Base-by-base conservation (phyloP, 1,140 invertebrate species). In the Venturia canescens region DNA sequence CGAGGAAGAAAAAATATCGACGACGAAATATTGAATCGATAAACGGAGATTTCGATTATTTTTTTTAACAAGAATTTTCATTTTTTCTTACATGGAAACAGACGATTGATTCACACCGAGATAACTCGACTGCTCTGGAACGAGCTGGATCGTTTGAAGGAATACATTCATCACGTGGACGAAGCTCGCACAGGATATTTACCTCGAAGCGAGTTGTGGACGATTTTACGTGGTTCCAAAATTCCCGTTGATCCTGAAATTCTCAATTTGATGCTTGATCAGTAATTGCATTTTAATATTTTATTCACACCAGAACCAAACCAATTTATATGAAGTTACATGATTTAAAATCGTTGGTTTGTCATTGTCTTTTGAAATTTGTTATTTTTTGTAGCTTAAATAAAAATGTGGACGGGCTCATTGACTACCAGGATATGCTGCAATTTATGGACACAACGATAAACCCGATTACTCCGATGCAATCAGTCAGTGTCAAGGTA, bases 51-150 rank as follows among this genome's bases (percentile, higher is more conserved):
- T n/a, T n/a, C n/a, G n/a, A n/a, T n/a, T n/a, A n/a, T n/a, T n/a
- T n/a, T n/a, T n/a, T n/a, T n/a, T n/a, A n/a, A n/a, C n/a, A n/a
- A n/a, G n/a, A n/a, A n/a, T n/a, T n/a, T n/a, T n/a, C n/a, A n/a
- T 70, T 26, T 15, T 48, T 44, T 44, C 5, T 44, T n/a, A n/a
- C n/a, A n/a, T n/a, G n/a, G n/a, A n/a, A n/a, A 76, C 80, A 93
- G 93, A 79, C 87, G 91, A 70, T 87, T 96, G n/a, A 94, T 95
- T 1, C 95, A 96, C 69, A 93, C 94, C 44, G 94, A 95, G 80
- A 82, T 97, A 31, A 93, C 94, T n/a, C 93, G 95, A 3, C 91
- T 92, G 3, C 85, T 96, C 0, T 96, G 95, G 94, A 93, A 95
- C 83, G 94, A 95, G 71, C 90, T 94, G 7, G 93, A 94, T 7